These are phyloP conservation scores for Cyanoramphus novaezelandiae DNA, from an alignment of 2,113 vertebrate species.

Conservation along the genomic window DNA sequence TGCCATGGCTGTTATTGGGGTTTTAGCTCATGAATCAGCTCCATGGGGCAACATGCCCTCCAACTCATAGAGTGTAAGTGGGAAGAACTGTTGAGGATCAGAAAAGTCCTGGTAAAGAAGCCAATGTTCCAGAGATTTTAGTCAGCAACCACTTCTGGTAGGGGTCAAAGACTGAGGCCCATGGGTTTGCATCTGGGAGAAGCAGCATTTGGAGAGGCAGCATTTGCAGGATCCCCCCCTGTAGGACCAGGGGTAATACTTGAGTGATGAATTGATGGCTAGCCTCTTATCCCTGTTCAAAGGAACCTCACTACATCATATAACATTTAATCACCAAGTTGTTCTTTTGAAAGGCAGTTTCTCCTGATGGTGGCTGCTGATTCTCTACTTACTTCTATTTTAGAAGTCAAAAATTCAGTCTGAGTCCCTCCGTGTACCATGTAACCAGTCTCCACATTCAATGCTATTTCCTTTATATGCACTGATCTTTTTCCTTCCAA, in stretches of 20 bases:
- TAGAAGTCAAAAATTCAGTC: background rate
- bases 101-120: background rate
- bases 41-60: rapidly evolving
- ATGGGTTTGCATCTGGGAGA: background rate
- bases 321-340: background rate
- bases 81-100: background rate
- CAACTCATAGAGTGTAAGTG: background rate
- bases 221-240: background rate
- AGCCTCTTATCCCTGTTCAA: background rate
- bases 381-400: background rate
- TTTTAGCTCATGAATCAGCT: background rate
- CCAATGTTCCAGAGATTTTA: background rate
- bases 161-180: too few species aligned
- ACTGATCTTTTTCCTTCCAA: background rate
- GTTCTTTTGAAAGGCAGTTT: background rate
- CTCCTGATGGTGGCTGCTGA: too few species aligned
- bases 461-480: background rate
- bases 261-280: background rate
- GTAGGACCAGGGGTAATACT: background rate
- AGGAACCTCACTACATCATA: background rate
- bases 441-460: background rate
- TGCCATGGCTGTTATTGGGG: background rate
- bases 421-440: background rate
- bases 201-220: background rate
- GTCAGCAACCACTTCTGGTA: background rate